Evolutionary conservation across 53 echinoderm and acorn worm species (phyloP).

Genomic region (Zoroaster sp.): DNA sequence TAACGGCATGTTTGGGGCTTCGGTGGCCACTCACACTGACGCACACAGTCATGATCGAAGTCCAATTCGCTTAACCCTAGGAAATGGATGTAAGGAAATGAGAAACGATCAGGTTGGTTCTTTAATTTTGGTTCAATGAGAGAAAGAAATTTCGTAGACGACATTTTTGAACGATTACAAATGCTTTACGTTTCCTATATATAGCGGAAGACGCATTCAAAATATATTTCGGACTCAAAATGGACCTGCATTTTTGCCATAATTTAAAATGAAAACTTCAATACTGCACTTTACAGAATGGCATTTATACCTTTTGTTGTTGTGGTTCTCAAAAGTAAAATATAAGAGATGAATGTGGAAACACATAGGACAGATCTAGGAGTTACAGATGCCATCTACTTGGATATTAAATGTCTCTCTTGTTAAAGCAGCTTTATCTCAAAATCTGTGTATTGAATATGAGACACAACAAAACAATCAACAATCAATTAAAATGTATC

Average conservation of each 20-base stretch:
- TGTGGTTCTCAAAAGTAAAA: neutral
- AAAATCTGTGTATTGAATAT: no score
- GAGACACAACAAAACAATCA: no score
- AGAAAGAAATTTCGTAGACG: neutral
- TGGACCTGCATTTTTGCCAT: neutral
- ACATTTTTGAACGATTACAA: neutral
- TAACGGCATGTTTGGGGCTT: slow-evolving; percentile 63
- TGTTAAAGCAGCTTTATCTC: no score
- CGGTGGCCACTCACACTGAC: slow-evolving; percentile 56
- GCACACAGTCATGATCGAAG: slow-evolving; percentile 55
- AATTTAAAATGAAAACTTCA: neutral
- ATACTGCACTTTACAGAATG: neutral
- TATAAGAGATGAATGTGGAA: neutral
- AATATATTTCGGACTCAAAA: neutral
- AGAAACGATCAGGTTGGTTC: neutral
- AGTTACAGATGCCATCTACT: neutral
- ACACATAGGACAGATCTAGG: neutral
- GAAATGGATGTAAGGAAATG: neutral
- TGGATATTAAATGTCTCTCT: no score
- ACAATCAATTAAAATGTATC: no score
- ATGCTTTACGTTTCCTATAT: neutral
- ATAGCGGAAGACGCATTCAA: neutral
- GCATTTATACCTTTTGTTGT: neutral
- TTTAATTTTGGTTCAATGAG: neutral
- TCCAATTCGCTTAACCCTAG: slow-evolving; percentile 36